Evolutionary conservation across 2,113 vertebrate genomes (phyloP).

Genomic region (Nannospalax galili): DNA sequence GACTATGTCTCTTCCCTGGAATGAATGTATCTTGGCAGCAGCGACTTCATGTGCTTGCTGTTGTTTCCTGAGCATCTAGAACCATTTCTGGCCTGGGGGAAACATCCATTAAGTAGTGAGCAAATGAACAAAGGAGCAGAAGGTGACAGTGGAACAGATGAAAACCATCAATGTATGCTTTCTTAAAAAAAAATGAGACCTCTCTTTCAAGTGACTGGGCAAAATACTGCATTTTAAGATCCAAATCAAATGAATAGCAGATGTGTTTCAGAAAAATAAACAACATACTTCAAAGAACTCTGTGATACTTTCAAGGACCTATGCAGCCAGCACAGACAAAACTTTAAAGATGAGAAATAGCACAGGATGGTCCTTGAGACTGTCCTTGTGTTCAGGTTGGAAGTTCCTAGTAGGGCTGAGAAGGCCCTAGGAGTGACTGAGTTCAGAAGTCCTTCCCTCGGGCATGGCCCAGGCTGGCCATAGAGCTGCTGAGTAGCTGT

Average conservation of each 20-base stretch:
- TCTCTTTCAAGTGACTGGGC: neutral
- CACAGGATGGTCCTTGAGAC: neutral
- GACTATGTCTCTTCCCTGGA: neutral
- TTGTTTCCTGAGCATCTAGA: conserved; percentile 11
- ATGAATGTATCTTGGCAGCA: neutral
- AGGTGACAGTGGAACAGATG: neutral
- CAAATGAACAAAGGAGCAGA: neutral
- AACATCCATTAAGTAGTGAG: neutral
- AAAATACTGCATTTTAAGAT: conserved; percentile 58
- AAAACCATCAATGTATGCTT: neutral
- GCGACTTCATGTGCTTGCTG: neutral
- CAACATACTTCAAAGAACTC: conserved; percentile 63
- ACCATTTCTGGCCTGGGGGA: neutral
- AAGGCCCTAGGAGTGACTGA: neutral
- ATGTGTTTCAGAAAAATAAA: conserved; percentile 67
- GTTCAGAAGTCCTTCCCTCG: neutral
- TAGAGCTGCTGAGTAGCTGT: neutral
- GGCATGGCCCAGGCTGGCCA: neutral
- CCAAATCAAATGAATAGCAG: conserved; percentile 57
- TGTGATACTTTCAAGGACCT: conserved; percentile 24
- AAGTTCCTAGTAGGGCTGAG: neutral
- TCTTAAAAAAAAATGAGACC: neutral
- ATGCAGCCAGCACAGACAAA: conserved; percentile 35
- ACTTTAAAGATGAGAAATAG: conserved; percentile 15
- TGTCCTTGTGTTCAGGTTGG: neutral